Conservation (phyloP, 1,140 invertebrate species). For the Drosophila sturtevanti region DNA sequence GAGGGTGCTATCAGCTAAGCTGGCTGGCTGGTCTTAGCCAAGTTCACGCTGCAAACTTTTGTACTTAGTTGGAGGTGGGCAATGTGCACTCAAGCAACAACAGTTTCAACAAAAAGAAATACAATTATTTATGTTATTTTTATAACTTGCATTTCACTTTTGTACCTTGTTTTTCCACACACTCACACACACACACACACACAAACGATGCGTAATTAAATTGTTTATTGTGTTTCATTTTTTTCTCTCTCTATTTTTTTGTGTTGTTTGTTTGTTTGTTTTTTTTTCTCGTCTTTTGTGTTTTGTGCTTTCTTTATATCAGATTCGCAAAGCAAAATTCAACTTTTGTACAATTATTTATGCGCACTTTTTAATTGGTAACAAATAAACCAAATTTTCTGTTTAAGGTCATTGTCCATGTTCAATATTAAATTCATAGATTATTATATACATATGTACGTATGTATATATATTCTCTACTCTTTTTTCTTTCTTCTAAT, state of each 20-base stretch:
- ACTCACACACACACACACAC: constrained; percentile 2
- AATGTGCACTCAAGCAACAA: constrained; percentile 36
- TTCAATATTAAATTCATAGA: background rate
- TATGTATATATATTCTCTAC: background rate
- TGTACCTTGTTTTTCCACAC: constrained; percentile 27
- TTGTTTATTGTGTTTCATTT: constrained; percentile 50
- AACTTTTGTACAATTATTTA: constrained; percentile 38
- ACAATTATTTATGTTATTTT: constrained; percentile 64
- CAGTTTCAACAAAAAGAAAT: constrained; percentile 13
- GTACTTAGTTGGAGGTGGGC: constrained; percentile 29
- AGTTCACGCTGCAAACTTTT: constrained; percentile 67
- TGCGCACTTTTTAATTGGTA: constrained; percentile 47
- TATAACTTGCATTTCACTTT: constrained; percentile 71
- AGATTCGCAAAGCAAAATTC: background rate
- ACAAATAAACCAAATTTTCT: constrained; percentile 29
- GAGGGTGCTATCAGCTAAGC: background rate
- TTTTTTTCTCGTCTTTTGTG: background rate
- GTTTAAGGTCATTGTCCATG: constrained; percentile 36
- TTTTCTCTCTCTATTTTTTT: constrained; percentile 43
- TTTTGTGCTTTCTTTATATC: constrained; percentile 39
- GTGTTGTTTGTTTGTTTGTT: background rate
- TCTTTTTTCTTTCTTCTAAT: background rate
- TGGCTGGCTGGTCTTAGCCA: no score
- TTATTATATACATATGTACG: background rate
- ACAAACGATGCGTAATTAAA: constrained; percentile 60